Evolutionary conservation across 2,888 invertebrate species (phyloP).

Genomic region (Amiota minor): DNA sequence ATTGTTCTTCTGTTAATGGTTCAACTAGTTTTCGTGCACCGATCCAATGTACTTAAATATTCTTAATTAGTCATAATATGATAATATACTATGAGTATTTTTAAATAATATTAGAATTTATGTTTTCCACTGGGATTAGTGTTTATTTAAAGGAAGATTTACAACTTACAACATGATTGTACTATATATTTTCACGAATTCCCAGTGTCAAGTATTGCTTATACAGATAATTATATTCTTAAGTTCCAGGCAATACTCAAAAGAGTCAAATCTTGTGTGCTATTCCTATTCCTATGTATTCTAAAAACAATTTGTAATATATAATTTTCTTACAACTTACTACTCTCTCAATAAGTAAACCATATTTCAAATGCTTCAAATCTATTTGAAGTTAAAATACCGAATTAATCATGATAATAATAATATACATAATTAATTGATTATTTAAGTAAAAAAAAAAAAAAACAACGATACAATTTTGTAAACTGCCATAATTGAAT

Average conservation of each 20-base stretch:
- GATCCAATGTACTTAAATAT: conserved; percentile 29
- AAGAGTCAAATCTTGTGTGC: conserved; percentile 23
- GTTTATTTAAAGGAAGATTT: background rate
- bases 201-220: conserved; percentile 13
- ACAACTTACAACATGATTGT: no score
- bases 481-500: no score
- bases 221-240: background rate
- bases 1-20: background rate
- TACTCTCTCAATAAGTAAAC: no score
- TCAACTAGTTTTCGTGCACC: conserved; percentile 36
- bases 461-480: conserved; percentile 13
- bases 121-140: background rate
- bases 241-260: conserved; percentile 22
- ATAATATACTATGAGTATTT: conserved; percentile 31
- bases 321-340: no score
- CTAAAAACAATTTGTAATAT: background rate
- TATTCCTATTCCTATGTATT: conserved; percentile 19
- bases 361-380: background rate
- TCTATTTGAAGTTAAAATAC: background rate
- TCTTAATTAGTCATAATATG: background rate
- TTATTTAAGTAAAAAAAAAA: conserved; percentile 6
- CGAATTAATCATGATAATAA: background rate
- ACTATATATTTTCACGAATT: no score
- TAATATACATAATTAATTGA: no score
- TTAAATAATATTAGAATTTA: conserved; percentile 42